Evolutionary conservation across 2,888 invertebrate genomes (phyloP), one percentile per base, ranked within the genome.

Genomic region (Germaria angustata): DNA sequence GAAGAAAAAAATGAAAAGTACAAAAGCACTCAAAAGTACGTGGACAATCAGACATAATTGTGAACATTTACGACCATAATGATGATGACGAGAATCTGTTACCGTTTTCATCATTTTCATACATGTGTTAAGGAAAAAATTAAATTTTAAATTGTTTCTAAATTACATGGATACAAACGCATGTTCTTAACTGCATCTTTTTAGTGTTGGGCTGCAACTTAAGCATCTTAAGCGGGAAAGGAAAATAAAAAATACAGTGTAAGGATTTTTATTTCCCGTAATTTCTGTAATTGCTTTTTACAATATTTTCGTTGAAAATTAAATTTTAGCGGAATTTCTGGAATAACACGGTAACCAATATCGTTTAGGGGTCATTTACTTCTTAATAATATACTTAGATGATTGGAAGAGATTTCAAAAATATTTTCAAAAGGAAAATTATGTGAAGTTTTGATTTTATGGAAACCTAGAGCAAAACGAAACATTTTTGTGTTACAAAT

Each of bases 271-370:
- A 63, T 63, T 63, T 51, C 51, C 41, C 44, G 88, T 89, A 89
- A 89, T 90, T 89, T 90, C 89, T 89, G 90, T 89, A 89, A 90
- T 90, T 89, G 90, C 87, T 87, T 89, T 57, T 41, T 34, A 78
- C 15, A 53, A 34, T 46, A 76, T 15, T 51, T 15, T 28, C 8
- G 20, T 22, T 46, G 15, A 51, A 61, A 75, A 79, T 77, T 68
- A 36, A 46, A 49, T 53, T 79, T 66, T 51, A 66, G 39, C 59
- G n/a, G 59, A 11, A 0, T 51, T 28, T 13, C 11, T 28, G 2
- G 22, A 2, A 15, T 24, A 7, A 24, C n/a, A 17, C 32, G 15
- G 15, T 17, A 32, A 5, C 9, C 28, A 8, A 28, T 53, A 53
- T 5, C 53, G 28, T 32, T 53, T 32, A 24, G 51, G 13, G 28